Percentiles rank a stretch among this genome's conserved stretches.
phyloP scores from a whole-genome alignment of 2,888 invertebrate species.

The Cryptocheilus praepositus region DNA sequence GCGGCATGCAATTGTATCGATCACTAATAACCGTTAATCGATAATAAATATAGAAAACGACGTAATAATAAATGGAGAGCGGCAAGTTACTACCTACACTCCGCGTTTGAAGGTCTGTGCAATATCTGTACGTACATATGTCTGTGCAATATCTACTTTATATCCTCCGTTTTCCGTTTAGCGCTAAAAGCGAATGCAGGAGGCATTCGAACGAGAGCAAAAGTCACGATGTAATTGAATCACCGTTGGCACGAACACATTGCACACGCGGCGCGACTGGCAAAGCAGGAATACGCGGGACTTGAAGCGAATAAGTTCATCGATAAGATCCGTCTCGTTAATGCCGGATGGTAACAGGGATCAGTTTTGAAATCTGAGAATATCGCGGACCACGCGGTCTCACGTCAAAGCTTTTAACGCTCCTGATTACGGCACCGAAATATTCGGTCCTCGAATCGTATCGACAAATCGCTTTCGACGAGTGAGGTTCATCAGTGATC shows the following conservation, averaged over 20 bases:
- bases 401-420: constrained; percentile 6
- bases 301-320: not conserved
- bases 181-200: not conserved
- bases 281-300: not conserved
- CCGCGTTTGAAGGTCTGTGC: no score
- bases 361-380: constrained; percentile 39
- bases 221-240: constrained; percentile 31
- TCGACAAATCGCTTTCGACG: not conserved
- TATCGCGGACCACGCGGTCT: constrained; percentile 12
- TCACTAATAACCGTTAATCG: no score
- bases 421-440: constrained; percentile 19
- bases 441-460: not conserved
- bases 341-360: constrained; percentile 16
- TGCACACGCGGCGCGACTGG: constrained; percentile 25
- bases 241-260: constrained; percentile 46
- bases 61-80: no score
- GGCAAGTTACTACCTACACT: no score
- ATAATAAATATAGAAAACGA: no score
- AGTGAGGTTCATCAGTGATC: not conserved
- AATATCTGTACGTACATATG: no score
- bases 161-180: no score
- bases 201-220: constrained; percentile 19
- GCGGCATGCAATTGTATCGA: no score
- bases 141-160: no score
- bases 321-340: constrained; percentile 36